Conservation (phyloP, 2,888 invertebrate species). For the Drosophila borborema region DNA sequence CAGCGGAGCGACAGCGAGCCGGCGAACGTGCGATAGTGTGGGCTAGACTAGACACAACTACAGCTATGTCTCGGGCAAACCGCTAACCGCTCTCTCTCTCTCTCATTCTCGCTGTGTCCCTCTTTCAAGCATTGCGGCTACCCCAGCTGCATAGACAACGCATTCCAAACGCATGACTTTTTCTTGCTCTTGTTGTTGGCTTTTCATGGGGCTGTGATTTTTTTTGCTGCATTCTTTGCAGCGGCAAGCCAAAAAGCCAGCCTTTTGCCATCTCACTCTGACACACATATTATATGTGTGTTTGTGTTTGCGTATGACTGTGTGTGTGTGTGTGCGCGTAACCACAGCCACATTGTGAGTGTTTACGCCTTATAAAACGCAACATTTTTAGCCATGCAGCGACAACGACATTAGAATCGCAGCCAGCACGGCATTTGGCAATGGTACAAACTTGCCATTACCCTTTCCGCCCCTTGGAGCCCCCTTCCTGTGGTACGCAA, state of each 20-base stretch:
- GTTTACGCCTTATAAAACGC: slow-evolving; percentile 75
- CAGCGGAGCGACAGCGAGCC: background rate
- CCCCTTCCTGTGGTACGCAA: background rate
- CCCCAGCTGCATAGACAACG: slow-evolving; percentile 39
- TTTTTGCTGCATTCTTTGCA: slow-evolving; percentile 57
- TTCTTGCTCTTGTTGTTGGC: slow-evolving; percentile 26
- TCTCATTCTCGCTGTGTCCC: background rate
- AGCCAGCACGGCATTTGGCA: slow-evolving; percentile 65
- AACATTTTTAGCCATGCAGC: slow-evolving; percentile 67
- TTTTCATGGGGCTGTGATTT: slow-evolving; percentile 54
- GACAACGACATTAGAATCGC: slow-evolving; percentile 61
- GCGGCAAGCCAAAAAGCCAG: slow-evolving; percentile 51
- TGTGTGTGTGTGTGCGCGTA: slow-evolving; percentile 21
- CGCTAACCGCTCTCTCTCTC: slow-evolving; percentile 13
- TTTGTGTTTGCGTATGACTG: slow-evolving; percentile 3
- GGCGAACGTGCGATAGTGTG: background rate
- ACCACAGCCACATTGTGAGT: slow-evolving; percentile 57
- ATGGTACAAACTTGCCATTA: slow-evolving; percentile 70
- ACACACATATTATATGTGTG: slow-evolving; percentile 54
- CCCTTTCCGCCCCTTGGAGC: slow-evolving; percentile 38
- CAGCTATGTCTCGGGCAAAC: slow-evolving; percentile 28
- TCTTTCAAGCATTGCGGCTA: slow-evolving; percentile 14
- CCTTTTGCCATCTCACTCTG: slow-evolving; percentile 30
- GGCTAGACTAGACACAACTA: slow-evolving; percentile 22
- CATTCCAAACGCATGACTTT: slow-evolving; percentile 59